These are phyloP conservation scores for Tipula lateralis DNA, from an alignment of 2,888 invertebrate genomes.

Conservation along the genomic window DNA sequence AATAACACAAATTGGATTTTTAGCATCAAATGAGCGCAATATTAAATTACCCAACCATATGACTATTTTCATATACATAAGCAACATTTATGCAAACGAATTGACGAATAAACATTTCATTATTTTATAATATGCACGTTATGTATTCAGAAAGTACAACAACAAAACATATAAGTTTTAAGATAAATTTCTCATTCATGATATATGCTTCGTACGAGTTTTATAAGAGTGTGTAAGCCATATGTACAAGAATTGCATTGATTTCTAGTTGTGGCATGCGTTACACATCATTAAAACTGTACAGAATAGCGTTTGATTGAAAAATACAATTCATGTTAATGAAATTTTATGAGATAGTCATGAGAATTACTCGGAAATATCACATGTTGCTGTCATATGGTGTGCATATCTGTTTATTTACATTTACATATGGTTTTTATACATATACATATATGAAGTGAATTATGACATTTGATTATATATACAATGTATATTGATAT, in stretches of 20 bases:
- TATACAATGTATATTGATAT: neutral
- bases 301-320: neutral
- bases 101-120: neutral
- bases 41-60: neutral
- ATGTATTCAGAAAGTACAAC: neutral
- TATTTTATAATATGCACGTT: neutral
- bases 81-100: neutral
- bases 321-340: neutral
- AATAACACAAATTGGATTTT: neutral
- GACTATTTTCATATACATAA: neutral
- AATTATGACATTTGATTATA: neutral
- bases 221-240: neutral
- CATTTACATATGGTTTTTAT: neutral
- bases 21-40: neutral
- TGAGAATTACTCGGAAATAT: neutral
- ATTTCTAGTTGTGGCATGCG: conserved; percentile 5
- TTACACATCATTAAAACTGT: conserved; percentile 11
- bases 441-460: neutral
- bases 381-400: conserved; percentile 11
- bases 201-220: neutral
- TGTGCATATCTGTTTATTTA: no score
- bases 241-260: conserved; percentile 11
- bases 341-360: conserved; percentile 11
- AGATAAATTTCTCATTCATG: neutral
- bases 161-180: neutral